Conservation (phyloP, 2,888 invertebrate species). For the Altica lythri region DNA sequence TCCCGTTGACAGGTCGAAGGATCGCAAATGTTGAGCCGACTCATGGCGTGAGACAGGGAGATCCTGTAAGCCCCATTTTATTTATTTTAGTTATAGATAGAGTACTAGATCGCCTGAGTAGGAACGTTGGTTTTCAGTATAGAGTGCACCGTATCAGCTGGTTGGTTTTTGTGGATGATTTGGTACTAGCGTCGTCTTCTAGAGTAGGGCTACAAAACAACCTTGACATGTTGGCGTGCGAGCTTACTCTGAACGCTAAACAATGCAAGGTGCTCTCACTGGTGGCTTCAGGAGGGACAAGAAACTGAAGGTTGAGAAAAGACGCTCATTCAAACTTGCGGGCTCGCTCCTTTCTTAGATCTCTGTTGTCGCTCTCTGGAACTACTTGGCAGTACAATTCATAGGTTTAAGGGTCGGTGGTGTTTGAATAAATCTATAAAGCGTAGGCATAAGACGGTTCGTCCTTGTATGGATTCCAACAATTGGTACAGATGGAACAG, state of each 20-base stretch:
- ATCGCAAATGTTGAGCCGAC: background rate
- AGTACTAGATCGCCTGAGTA: background rate
- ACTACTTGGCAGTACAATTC: background rate
- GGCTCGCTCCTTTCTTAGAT: background rate
- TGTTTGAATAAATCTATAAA: too few species aligned
- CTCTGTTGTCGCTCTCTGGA: background rate
- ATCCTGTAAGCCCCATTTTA: background rate
- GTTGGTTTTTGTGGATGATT: background rate
- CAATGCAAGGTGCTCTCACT: too few species aligned
- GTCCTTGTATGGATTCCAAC: too few species aligned
- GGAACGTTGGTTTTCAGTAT: background rate
- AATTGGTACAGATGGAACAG: too few species aligned
- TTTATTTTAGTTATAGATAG: background rate
- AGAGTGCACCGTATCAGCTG: background rate
- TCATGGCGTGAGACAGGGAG: background rate
- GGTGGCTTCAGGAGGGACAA: background rate
- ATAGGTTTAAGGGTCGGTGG: too few species aligned
- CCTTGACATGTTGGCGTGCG: background rate
- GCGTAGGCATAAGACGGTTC: too few species aligned
- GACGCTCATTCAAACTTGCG: background rate
- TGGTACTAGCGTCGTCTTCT: background rate
- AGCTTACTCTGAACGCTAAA: background rate
- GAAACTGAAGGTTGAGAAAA: background rate
- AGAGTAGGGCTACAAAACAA: background rate
- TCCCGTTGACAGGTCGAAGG: background rate